Conservation (phyloP, 92 coral and sea anemone genomes). For the Desmophyllum pertusum region DNA sequence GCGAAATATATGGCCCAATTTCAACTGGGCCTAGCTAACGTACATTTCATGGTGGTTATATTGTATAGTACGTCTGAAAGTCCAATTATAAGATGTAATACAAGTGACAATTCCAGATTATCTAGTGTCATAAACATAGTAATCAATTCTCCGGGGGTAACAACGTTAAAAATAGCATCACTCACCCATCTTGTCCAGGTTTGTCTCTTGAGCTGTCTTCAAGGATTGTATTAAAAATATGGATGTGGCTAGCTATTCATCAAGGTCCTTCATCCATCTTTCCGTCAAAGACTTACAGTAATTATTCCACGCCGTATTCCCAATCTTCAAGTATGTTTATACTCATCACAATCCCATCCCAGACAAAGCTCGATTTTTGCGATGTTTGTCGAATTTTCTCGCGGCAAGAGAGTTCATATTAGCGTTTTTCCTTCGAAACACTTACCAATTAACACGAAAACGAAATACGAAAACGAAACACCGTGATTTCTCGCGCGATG, state of each 20-base stretch:
- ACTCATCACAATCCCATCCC: not conserved
- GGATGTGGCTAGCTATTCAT: not conserved
- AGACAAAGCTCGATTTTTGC: not conserved
- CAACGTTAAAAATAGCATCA: not conserved
- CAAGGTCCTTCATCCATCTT: not conserved
- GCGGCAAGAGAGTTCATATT: too few relatives aligned
- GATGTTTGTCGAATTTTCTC: not conserved
- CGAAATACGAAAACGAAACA: not conserved
- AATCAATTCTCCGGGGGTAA: not conserved
- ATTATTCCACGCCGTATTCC: not conserved
- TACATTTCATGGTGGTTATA: not conserved
- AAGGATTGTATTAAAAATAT: not conserved
- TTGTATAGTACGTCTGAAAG: not conserved
- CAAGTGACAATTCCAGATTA: not conserved
- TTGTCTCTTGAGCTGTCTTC: not conserved
- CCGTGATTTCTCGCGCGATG: not conserved
- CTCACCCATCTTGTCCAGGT: conserved; percentile 20
- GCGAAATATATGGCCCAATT: not conserved
- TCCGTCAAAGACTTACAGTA: not conserved
- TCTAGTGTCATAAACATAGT: not conserved
- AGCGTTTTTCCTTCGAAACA: not conserved
- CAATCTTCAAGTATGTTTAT: not conserved
- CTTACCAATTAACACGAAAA: not conserved
- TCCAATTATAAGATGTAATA: not conserved
- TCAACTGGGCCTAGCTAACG: not conserved